Conservation (phyloP, 1,140 invertebrate genomes). For the Matsumurasca onukii region DNA sequence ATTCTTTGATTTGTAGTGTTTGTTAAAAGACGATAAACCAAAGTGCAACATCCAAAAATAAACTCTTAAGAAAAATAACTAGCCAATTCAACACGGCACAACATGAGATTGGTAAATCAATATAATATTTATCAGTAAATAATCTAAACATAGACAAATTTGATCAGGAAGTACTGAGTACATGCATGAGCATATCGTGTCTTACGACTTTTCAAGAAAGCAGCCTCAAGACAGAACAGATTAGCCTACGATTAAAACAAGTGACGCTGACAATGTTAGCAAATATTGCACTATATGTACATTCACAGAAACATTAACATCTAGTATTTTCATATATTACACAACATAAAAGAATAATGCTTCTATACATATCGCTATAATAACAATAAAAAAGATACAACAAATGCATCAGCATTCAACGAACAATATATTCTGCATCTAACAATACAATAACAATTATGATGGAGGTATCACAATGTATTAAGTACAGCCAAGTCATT, state of each 20-base stretch:
- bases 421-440: constrained; percentile 30
- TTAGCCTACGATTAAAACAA: neutral
- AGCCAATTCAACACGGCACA: no score
- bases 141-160: no score
- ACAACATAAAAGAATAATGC: constrained; percentile 20
- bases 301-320: constrained; percentile 13
- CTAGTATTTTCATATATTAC: constrained; percentile 17
- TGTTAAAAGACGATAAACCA: no score
- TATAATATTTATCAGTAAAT: no score
- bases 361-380: constrained; percentile 26
- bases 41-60: no score
- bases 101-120: no score
- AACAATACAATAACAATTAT: constrained; percentile 29
- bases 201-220: no score
- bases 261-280: constrained; percentile 6
- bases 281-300: constrained; percentile 5
- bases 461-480: constrained; percentile 25
- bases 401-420: constrained; percentile 31
- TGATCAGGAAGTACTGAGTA: no score
- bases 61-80: no score
- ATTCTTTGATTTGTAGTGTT: no score
- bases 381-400: constrained; percentile 31
- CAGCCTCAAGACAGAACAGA: neutral
- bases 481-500: constrained; percentile 24
- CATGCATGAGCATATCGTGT: no score